phyloP scores from a whole-genome alignment of 35 echinoderm and acorn worm genomes.

The Heliocidaris tuberculata region DNA sequence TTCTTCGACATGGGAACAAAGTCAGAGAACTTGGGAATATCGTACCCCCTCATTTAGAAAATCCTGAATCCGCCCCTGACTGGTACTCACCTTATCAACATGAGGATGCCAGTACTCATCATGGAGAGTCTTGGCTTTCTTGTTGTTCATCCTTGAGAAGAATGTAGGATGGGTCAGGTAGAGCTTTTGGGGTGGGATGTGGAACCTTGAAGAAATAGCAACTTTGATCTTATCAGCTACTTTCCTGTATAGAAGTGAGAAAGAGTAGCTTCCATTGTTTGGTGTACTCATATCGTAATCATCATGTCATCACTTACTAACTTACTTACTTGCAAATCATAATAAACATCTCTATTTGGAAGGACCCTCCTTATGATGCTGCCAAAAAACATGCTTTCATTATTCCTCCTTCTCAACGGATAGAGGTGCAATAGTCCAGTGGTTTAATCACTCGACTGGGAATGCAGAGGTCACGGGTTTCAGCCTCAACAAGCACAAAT shows the following conservation, averaged over 20 bases:
- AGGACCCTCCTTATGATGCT: too few species aligned
- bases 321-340: too few species aligned
- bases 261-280: neutral
- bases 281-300: neutral
- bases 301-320: neutral
- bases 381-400: neutral
- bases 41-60: too few species aligned
- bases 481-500: too few species aligned
- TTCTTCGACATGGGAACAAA: too few species aligned
- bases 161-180: slow-evolving; percentile 94
- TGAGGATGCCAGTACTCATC: slow-evolving; percentile 98
- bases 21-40: too few species aligned
- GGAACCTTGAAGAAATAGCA: slow-evolving; percentile 72
- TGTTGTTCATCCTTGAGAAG: slow-evolving; percentile 87
- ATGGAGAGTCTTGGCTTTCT: slow-evolving; percentile 87
- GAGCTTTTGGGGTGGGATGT: slow-evolving; percentile 68
- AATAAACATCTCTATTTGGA: too few species aligned
- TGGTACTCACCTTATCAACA: slow-evolving; percentile 83
- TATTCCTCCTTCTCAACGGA: too few species aligned
- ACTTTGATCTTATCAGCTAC: slow-evolving; percentile 79
- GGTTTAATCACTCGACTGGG: too few species aligned
- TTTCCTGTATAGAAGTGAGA: slow-evolving; percentile 47
- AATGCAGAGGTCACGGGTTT: too few species aligned
- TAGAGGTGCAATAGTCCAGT: too few species aligned
- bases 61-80: too few species aligned